Base-by-base conservation (phyloP, 2,888 invertebrate species). In the Uropetala carovei region DNA sequence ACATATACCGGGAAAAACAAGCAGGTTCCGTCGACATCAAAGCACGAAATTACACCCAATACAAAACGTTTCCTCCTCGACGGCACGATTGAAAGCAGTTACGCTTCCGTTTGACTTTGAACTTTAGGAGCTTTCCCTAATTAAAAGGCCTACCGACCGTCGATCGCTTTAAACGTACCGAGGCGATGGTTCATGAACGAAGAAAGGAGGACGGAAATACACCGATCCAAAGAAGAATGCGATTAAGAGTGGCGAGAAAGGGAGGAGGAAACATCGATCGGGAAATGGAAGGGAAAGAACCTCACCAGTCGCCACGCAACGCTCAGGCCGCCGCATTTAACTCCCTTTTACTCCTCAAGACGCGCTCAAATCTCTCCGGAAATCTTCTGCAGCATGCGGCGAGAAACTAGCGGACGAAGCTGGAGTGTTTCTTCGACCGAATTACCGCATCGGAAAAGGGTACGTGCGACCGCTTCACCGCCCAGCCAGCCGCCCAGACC, bases 381-480 rank as follows among this genome's bases (percentile, higher is more conserved):
- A 83, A 56, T 56, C 56, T 56, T 83, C 56, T 18, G 18, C 57
- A 27, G 57, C 83, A 57, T 27, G 83, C 56, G 56, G 83, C 18
- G 83, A 43, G 22, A 83, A 83, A 83, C 83, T 57, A n/a, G 30
- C 60, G 86, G 86, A 57, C 86, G 27, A 56, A 89, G 86, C 64
- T 30, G 58, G 56, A 43, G 56, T 56, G 56, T 83, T 57, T 57
- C 68, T 89, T 89, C 68, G 68, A 64, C 89, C 64, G 60, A 86
- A 86, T 86, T 86, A 86, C 86, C 86, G 86, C 86, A 86, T 86
- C 86, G 86, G 86, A 64, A 86, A 86, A 60, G 85, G 59, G 30
- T 60, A 59, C 60, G 60, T 60, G 18, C n/a, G 89, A 30, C 68
- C 43, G n/a, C 64, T 64, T 89, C 89, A 64, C 18, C 43, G 43